Percentiles rank a stretch among this genome's conserved stretches.
phyloP scores from a whole-genome alignment of 2,797 vertebrate genomes.

The Alosa sapidissima region DNA sequence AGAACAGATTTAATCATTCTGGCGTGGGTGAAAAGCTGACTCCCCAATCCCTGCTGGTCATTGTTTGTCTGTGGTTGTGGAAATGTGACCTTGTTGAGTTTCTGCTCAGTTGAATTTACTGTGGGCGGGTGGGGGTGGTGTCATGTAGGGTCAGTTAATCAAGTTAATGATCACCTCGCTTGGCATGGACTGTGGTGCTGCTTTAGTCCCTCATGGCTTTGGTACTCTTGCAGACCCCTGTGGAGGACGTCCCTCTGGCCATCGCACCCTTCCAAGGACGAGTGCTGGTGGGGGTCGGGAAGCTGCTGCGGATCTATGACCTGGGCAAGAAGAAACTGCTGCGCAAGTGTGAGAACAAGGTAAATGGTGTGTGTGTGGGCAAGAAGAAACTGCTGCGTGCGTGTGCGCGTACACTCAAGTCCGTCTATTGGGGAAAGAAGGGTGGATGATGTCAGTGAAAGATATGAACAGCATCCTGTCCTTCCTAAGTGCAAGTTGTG shows the following conservation, averaged over 20 bases:
- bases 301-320: slow-evolving; percentile 93
- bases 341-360: slow-evolving; percentile 98
- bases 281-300: slow-evolving; percentile 99
- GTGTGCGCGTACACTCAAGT: too few species aligned
- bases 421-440: too few species aligned
- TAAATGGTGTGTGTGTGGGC: slow-evolving; percentile 56
- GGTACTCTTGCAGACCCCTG: too few species aligned
- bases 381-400: too few species aligned
- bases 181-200: background rate
- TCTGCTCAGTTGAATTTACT: background rate
- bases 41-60: background rate
- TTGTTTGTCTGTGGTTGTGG: background rate
- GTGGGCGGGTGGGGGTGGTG: background rate
- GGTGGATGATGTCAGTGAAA: background rate
- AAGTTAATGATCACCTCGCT: background rate
- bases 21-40: background rate
- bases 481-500: background rate
- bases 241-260: slow-evolving; percentile 94
- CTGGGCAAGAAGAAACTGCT: slow-evolving; percentile 97
- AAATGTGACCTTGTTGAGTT: background rate
- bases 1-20: background rate
- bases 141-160: background rate
- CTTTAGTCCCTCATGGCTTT: too few species aligned
- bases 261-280: too few species aligned
- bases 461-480: background rate